Conservation (phyloP, 2,888 invertebrate genomes). For the Caenorhabditis sp. region DNA sequence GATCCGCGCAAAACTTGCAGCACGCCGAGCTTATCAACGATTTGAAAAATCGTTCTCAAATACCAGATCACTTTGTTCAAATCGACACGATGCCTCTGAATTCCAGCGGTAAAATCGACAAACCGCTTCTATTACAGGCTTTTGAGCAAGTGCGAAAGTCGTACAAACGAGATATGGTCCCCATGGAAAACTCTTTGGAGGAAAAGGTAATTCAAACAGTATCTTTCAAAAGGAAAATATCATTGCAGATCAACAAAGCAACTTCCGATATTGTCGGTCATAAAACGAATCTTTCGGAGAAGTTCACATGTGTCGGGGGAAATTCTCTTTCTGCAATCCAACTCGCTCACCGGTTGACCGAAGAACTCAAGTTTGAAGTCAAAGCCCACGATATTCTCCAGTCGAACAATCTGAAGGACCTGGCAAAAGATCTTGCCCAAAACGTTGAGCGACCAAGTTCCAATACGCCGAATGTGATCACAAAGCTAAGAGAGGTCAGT, state of each 20-base stretch:
- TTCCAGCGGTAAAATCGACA: constrained; percentile 68
- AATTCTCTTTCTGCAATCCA: constrained; percentile 71
- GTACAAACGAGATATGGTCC: constrained; percentile 33
- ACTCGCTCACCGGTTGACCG: constrained; percentile 60
- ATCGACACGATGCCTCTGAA: constrained; percentile 63
- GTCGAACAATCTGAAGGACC: constrained; percentile 23
- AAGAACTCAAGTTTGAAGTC: constrained; percentile 59
- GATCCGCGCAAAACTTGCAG: background rate
- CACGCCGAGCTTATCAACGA: background rate
- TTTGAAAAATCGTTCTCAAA: constrained; percentile 9
- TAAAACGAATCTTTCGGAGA: constrained; percentile 25
- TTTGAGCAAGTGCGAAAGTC: constrained; percentile 47
- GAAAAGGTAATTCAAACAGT: constrained; percentile 54
- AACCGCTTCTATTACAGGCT: constrained; percentile 57
- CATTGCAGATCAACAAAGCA: constrained; percentile 12
- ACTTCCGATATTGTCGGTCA: constrained; percentile 17
- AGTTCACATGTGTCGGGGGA: constrained; percentile 71
- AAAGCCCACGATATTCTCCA: constrained; percentile 59
- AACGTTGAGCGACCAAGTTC: constrained; percentile 5
- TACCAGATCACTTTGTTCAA: constrained; percentile 61
- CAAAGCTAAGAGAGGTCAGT: constrained; percentile 57
- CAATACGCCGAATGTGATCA: constrained; percentile 41
- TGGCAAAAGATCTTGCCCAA: constrained; percentile 11
- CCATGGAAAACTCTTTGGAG: constrained; percentile 56
- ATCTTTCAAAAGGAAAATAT: no score